Conservation (phyloP, 2,888 invertebrate genomes). For the Eilema caniola region DNA sequence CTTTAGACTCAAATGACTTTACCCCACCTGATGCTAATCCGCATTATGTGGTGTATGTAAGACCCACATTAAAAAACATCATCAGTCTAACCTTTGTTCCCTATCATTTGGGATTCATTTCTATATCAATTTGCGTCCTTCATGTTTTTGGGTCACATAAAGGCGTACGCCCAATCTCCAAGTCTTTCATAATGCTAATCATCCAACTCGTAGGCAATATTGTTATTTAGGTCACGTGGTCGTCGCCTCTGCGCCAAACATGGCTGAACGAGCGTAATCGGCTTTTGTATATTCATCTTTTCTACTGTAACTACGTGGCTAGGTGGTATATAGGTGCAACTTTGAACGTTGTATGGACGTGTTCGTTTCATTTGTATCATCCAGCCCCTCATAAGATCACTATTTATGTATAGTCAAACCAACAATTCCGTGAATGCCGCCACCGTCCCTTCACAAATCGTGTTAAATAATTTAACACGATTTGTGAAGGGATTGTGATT, state of each 20-base stretch:
- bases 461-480: too few relatives aligned
- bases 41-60: background rate
- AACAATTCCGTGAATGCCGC: too few relatives aligned
- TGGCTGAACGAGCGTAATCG: constrained; percentile 4
- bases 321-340: background rate
- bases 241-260: constrained; percentile 4
- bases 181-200: constrained; percentile 1
- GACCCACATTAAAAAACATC: background rate
- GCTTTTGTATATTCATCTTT: background rate
- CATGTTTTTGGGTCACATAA: background rate
- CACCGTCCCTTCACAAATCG: too few relatives aligned
- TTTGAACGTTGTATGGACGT: background rate
- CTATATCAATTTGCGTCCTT: background rate
- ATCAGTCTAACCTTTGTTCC: too few relatives aligned
- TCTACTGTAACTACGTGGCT: background rate
- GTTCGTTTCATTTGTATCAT: background rate
- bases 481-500: too few relatives aligned
- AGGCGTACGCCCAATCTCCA: background rate
- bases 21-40: background rate
- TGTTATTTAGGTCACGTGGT: constrained; percentile 2
- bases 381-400: background rate
- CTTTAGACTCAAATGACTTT: too few relatives aligned
- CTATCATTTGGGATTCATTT: background rate
- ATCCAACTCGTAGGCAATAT: background rate
- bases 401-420: background rate